Conservation (phyloP, 2,888 invertebrate species). For the Formica aserva region DNA sequence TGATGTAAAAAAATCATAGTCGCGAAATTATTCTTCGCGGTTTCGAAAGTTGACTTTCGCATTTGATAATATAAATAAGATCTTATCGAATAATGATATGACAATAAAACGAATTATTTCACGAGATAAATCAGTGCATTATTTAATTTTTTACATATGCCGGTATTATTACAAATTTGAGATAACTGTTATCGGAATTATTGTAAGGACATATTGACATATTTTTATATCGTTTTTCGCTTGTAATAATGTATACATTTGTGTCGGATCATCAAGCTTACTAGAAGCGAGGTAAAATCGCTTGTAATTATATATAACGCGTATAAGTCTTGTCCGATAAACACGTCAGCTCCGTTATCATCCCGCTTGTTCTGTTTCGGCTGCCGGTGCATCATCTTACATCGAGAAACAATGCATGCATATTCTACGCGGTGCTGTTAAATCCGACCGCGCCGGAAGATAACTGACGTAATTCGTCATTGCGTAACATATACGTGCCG, state of each 20-base stretch:
- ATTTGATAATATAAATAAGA: neutral
- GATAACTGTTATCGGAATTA: neutral
- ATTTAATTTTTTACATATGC: neutral
- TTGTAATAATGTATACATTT: neutral
- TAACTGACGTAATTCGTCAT: constrained; percentile 59
- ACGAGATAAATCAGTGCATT: neutral
- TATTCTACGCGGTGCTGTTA: constrained; percentile 6
- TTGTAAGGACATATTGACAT: neutral
- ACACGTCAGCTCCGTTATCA: constrained; percentile 13
- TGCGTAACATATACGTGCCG: constrained; percentile 48
- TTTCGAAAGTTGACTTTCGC: neutral
- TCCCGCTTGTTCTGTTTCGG: constrained; percentile 4
- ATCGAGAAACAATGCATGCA: constrained; percentile 34
- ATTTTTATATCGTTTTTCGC: neutral
- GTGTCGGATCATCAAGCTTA: too few species aligned
- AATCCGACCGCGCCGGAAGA: constrained; percentile 29
- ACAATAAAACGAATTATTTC: neutral
- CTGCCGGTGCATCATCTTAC: constrained; percentile 3
- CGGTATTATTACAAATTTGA: neutral
- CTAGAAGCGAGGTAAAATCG: neutral
- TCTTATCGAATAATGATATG: neutral
- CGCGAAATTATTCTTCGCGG: neutral
- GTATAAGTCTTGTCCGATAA: neutral
- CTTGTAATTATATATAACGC: neutral
- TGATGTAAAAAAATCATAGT: neutral